Base-by-base conservation (phyloP, 2,888 invertebrate species). In the Trichopria drosophilae region DNA sequence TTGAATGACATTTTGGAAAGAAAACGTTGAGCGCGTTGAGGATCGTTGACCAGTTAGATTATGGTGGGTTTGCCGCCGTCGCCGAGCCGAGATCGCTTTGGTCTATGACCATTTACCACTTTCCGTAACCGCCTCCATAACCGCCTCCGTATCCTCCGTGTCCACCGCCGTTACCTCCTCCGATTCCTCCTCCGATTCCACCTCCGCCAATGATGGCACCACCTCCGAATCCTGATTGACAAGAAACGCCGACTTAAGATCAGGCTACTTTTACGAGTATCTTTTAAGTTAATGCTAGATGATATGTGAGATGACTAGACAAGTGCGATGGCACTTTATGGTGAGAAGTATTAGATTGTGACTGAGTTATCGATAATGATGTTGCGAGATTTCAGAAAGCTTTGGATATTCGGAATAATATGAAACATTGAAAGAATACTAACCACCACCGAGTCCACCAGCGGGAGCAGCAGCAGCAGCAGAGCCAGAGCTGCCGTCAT, bases 81-180 rank as follows among this genome's bases (percentile, higher is more conserved):
- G 72, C 73, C 71, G 71, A 70, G 71, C 73, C 73, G 73, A 73
- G 73, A 73, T 73, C 72, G 69, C 72, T 67, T 67, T 66, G 72
- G 65, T 73, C 64, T 67, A n/a, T n/a, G n/a, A n/a, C n/a, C n/a
- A n/a, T n/a, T n/a, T n/a, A n/a, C n/a, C n/a, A n/a, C n/a, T n/a
- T n/a, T n/a, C n/a, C n/a, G 41, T 59, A 58, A 60, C 69, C 65
- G 46, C 75, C 75, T 73, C 75, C 75, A 70, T 75, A 75, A 60
- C 75, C 75, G 65, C 71, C 75, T 53, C 73, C 75, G 64, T 73
- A 72, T 62, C 75, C 75, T 48, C 75, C 75, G 51, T 74, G 66
- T 47, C 71, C 75, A 44, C 73, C 75, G 57, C 64, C 68, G 56
- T 71, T 67, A 55, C 75, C 75, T 49, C 61, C 66, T 52, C 69